Conservation (phyloP, 2,113 vertebrate genomes). For the Rhagologus leucostigma region DNA sequence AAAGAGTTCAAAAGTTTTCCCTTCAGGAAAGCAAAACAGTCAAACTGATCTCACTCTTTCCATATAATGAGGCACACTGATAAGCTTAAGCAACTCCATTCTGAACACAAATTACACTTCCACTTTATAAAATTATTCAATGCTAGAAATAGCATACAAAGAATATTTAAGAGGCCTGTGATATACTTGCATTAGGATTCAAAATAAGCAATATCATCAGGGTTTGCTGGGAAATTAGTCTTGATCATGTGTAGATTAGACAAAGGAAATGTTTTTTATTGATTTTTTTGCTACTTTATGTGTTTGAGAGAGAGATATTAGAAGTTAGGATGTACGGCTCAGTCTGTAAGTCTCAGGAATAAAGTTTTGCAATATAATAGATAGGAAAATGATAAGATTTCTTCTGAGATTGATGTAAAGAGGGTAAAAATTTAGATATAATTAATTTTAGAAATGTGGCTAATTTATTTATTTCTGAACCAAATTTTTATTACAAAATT, state of each 20-base stretch:
- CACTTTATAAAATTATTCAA: neutral
- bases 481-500: neutral
- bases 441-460: neutral
- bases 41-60: neutral
- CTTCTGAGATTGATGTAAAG: neutral
- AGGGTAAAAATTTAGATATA: neutral
- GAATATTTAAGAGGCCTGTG: neutral
- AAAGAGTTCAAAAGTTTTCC: neutral
- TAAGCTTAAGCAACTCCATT: neutral
- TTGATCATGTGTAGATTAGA: neutral
- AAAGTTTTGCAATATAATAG: neutral
- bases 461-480: neutral
- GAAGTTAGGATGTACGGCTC: neutral
- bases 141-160: neutral
- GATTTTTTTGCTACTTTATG: neutral
- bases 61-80: accelerated
- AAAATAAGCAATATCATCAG: neutral
- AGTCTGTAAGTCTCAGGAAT: neutral
- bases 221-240: neutral
- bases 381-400: neutral
- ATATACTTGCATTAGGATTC: neutral
- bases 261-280: neutral
- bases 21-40: neutral
- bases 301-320: neutral
- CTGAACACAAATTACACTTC: neutral